A percentile compares a stretch with the other conserved stretches of the same genome.
These are phyloP conservation scores for Pelobates fuscus DNA, from an alignment of 2,113 vertebrate genomes.

Conservation along the genomic window DNA sequence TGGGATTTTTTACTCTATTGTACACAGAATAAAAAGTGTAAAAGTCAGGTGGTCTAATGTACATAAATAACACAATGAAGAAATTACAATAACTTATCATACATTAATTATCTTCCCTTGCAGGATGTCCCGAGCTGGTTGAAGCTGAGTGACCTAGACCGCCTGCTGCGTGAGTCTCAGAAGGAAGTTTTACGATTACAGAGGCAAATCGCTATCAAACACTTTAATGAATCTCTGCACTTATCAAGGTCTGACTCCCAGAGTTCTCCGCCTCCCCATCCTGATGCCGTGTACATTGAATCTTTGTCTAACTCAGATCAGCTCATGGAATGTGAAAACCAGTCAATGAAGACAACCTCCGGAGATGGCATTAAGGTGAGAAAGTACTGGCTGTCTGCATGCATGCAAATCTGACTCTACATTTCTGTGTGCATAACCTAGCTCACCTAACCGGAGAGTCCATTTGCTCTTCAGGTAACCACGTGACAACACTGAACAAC, in stretches of 20 bases:
- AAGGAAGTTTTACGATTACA: constrained; percentile 91
- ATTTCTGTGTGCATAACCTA: too few species aligned
- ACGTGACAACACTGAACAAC: too few species aligned
- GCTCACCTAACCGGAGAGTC: too few species aligned
- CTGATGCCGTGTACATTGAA: fast-evolving
- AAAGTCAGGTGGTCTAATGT: neutral
- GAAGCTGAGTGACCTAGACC: constrained; percentile 77
- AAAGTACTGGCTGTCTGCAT: neutral
- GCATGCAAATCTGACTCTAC: too few species aligned
- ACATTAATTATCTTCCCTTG: neutral
- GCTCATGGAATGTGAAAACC: neutral
- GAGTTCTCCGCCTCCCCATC: neutral
- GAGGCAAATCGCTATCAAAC: constrained; percentile 85
- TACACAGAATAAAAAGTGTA: neutral
- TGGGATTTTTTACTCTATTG: too few species aligned
- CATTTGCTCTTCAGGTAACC: too few species aligned
- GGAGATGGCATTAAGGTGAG: constrained; percentile 56
- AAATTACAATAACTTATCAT: neutral
- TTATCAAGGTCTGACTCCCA: constrained; percentile 28
- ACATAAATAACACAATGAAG: neutral
- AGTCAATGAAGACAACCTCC: fast-evolving
- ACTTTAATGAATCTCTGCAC: constrained; percentile 61
- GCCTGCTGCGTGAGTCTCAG: constrained; percentile 88
- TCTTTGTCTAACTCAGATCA: fast-evolving
- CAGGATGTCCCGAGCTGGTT: constrained; percentile 60